Percentiles rank a stretch among this genome's conserved stretches.
phyloP scores from a whole-genome alignment of 2,113 vertebrate genomes.

The Marcusenius ussheri region DNA sequence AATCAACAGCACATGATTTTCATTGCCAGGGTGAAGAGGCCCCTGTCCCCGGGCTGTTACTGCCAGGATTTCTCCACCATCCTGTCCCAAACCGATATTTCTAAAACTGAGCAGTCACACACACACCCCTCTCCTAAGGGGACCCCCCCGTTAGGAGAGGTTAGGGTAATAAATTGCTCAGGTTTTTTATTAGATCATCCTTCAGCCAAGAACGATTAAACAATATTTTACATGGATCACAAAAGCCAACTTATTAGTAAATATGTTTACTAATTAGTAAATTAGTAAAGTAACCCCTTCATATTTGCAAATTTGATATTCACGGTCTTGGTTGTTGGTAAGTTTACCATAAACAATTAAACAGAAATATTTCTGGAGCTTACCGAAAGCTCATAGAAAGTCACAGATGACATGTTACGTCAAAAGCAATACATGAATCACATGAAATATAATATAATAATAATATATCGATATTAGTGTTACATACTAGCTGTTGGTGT shows the following conservation, averaged over 20 bases:
- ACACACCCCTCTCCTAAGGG: neutral
- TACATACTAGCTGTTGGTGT: neutral
- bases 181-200: neutral
- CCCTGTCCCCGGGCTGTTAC: constrained; percentile 30
- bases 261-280: neutral
- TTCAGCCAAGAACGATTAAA: neutral
- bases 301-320: neutral
- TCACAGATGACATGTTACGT: neutral
- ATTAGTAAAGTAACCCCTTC: neutral
- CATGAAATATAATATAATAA: too few species aligned
- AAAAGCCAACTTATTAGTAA: neutral
- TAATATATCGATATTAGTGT: neutral
- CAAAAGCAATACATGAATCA: neutral
- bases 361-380: neutral
- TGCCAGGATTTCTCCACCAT: neutral
- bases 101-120: neutral
- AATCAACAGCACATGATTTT: constrained; percentile 52
- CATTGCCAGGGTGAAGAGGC: constrained; percentile 34
- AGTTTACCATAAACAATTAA: neutral
- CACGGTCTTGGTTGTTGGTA: neutral
- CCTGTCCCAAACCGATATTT: neutral
- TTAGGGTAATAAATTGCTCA: neutral
- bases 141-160: neutral
- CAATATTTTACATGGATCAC: neutral
- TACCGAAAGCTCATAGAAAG: neutral